Evolutionary conservation across 2,797 vertebrate genomes (phyloP), one percentile per base, ranked within the genome.

Genomic region (Sitta carolinensis): DNA sequence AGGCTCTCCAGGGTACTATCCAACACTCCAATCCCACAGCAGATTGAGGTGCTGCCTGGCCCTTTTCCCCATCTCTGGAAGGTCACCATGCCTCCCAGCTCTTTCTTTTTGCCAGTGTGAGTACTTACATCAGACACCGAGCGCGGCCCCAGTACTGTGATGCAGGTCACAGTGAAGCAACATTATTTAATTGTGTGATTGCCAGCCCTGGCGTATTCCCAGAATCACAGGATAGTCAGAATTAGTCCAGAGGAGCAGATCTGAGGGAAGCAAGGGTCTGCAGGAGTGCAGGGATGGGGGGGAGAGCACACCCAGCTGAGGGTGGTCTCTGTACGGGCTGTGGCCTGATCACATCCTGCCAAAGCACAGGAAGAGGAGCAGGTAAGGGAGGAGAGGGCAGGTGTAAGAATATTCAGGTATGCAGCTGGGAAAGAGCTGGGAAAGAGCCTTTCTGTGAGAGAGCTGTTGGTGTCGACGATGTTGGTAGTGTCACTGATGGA

Each of bases 401-500:
- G 30, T n/a, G 54, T 42, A 8, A 43, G 66, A 62, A 91, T 58
- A 85, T 30, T 69, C 55, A 38, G 59, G 63, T 92, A 20, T 8
- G 4, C 23, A 61, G 42, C 55, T 61, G 72, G 64, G 59, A 43
- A 78, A 51, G 68, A 61, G 42, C 55, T 61, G 72, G 64, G 59
- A 43, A 78, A 51, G 68, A 91, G 63, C 47, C 59, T 78, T 64
- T 89, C 67, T 55, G 15, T 77, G 59, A 89, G 64, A 79, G 92
- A 93, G 80, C 77, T 87, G 55, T 85, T 93, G 94, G 74, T 90
- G 89, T 91, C 76, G 22, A 75, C 3, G 20, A 68, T 51, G 79
- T 87, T 80, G 78, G 80, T 92, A 55, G 72, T 85, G 94, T 89
- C 80, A 76, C 87, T 93, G 93, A 75, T 90, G 89, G 95, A 96